Evolutionary conservation across 2,888 invertebrate genomes (phyloP).

Genomic region (Suillia variegata): DNA sequence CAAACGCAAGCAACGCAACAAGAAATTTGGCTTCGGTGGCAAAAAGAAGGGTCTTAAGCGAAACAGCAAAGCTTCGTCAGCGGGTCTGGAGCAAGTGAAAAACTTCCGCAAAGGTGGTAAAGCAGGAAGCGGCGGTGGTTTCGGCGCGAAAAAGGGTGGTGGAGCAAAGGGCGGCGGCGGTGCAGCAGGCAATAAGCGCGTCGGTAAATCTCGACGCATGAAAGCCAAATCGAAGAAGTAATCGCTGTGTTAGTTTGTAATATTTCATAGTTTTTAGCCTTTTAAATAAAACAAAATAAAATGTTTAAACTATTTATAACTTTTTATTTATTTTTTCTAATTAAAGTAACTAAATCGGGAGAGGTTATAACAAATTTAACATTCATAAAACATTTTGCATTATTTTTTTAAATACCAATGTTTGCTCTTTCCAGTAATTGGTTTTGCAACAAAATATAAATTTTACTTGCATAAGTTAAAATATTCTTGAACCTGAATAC

Average conservation of each 20-base stretch:
- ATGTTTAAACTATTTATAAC: background rate
- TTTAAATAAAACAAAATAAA: background rate
- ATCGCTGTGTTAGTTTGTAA: conserved; percentile 17
- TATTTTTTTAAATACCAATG: too few species aligned
- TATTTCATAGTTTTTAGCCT: conserved; percentile 20
- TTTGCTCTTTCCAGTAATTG: too few species aligned
- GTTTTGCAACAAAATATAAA: too few species aligned
- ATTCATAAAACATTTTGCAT: too few species aligned
- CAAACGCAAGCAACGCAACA: conserved; percentile 74
- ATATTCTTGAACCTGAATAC: too few species aligned
- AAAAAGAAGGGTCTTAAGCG: conserved; percentile 88
- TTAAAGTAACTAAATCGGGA: too few species aligned
- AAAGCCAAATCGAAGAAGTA: conserved; percentile 55
- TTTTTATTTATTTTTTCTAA: background rate
- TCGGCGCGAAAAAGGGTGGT: conserved; percentile 45
- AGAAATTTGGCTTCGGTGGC: conserved; percentile 94
- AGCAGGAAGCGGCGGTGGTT: conserved; percentile 21
- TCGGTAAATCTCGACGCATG: conserved; percentile 65
- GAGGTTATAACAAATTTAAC: too few species aligned
- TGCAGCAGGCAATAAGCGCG: conserved; percentile 62
- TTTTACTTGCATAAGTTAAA: too few species aligned
- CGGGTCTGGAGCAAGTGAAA: conserved; percentile 51
- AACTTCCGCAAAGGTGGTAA: conserved; percentile 43
- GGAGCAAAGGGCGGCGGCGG: conserved; percentile 29
- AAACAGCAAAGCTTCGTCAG: conserved; percentile 80